Conservation (phyloP, 1,140 invertebrate species). For the Pentalonia nigronervosa region DNA sequence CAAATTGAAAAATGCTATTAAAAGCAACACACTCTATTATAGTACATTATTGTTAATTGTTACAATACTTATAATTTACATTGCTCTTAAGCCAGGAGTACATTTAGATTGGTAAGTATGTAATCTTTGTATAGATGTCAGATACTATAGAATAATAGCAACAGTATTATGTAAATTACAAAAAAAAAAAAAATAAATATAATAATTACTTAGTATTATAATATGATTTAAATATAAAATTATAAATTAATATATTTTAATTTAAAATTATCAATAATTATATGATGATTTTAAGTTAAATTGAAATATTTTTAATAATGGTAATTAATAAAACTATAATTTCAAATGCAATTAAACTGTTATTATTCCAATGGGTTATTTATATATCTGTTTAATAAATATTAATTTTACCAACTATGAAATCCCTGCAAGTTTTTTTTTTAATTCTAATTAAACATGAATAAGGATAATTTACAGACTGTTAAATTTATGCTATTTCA, state of each 20-base stretch:
- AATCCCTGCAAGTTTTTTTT: not conserved
- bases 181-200: not conserved
- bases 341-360: not conserved
- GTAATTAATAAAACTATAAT: not conserved
- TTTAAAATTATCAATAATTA: not conserved
- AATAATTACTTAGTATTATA: not conserved
- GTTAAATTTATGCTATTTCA: not conserved
- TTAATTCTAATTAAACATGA: too few species aligned
- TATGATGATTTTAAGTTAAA: not conserved
- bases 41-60: conserved; percentile 96
- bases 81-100: conserved; percentile 88
- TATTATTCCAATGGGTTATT: too few species aligned
- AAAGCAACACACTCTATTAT: conserved; percentile 98
- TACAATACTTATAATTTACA: conserved; percentile 92
- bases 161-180: not conserved
- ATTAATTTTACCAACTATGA: not conserved
- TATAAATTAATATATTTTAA: not conserved
- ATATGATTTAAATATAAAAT: not conserved
- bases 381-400: not conserved
- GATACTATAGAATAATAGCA: not conserved
- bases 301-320: too few species aligned
- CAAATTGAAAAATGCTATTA: conserved; percentile 92
- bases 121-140: not conserved
- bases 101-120: conserved; percentile 81
- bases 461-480: not conserved